Evolutionary conservation across 2,797 vertebrate genomes (phyloP).

Genomic region (Cyclopterus lumpus): DNA sequence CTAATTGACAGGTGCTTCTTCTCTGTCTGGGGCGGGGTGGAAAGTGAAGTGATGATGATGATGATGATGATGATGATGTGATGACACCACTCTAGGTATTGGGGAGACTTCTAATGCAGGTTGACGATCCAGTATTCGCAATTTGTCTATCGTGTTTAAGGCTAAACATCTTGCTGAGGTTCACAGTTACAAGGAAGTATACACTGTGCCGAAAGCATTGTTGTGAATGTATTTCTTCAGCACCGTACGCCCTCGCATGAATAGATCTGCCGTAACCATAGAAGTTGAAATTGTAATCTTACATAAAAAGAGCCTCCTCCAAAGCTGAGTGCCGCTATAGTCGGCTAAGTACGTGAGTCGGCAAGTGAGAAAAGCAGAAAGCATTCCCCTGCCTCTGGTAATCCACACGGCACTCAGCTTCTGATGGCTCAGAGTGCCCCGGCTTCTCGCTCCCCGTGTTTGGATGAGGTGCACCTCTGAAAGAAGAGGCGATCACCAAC

Average conservation of each 20-base stretch:
- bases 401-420: slow-evolving; percentile 17
- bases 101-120: background rate
- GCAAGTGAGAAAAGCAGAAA: slow-evolving; percentile 19
- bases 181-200: background rate
- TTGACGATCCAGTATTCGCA: background rate
- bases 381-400: slow-evolving; percentile 18
- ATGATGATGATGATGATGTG: no score
- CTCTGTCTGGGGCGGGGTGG: background rate
- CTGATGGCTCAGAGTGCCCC: background rate
- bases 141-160: background rate
- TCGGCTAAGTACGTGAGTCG: slow-evolving; percentile 21
- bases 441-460: background rate
- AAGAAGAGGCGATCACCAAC: slow-evolving; percentile 6
- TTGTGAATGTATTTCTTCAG: background rate
- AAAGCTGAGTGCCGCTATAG: slow-evolving; percentile 9
- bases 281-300: background rate
- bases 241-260: background rate
- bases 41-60: background rate
- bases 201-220: background rate
- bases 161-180: background rate
- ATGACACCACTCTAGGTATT: background rate
- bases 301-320: slow-evolving; percentile 5
- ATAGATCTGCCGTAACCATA: background rate
- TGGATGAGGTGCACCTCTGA: slow-evolving; percentile 17
- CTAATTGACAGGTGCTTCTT: slow-evolving; percentile 44